Base-by-base conservation (phyloP, 2,113 vertebrate species). In the Danionella cerebrum region DNA sequence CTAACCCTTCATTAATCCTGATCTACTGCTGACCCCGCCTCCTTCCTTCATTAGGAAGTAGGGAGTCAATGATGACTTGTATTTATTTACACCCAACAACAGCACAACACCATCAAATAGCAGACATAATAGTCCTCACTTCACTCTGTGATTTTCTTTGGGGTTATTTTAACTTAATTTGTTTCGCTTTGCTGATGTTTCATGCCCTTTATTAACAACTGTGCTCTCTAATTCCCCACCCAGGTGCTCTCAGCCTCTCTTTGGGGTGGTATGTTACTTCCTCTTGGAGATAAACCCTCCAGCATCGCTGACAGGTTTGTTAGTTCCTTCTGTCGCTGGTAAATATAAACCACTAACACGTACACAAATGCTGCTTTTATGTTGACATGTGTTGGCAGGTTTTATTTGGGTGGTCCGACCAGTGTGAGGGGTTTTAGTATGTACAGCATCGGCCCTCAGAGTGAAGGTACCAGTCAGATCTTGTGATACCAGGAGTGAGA, bases 381-480 rank as follows among this genome's bases (percentile, higher is more conserved):
- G 3, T 67, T 22, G 2, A 22, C 58, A 31, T 47, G n/a, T 63
- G 29, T 41, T 48, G 44, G 12, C 67, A 99, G 96, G 84, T 98
- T 98, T 81, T 98, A 98, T 77, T 89, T 99, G 0, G 96, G 96
- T 2, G 96, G 96, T 33, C 95, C 96, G 24, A 99, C 96, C 1
- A 99, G 94, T 0, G 90, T 99, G 68, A 89, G 96, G 13, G 96
- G 96, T n/a, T 99, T 98, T 84, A 95, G 93, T 69, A 99, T 98
- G 96, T 97, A 98, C 84, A 99, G 96, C 78, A 92, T 99, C 14
- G 96, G 96, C 51, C 96, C 96, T 6, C 95, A 98, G 79, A 98
- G 92, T 2, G 94, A 99, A 90, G 96, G 96, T 99, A 16, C n/a
- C 2, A 53, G 25, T 53, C 48, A 13, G n/a, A 48, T 21, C 13